Base-by-base conservation (phyloP, 1,140 invertebrate species). In the Aphelenchoides besseyi region DNA sequence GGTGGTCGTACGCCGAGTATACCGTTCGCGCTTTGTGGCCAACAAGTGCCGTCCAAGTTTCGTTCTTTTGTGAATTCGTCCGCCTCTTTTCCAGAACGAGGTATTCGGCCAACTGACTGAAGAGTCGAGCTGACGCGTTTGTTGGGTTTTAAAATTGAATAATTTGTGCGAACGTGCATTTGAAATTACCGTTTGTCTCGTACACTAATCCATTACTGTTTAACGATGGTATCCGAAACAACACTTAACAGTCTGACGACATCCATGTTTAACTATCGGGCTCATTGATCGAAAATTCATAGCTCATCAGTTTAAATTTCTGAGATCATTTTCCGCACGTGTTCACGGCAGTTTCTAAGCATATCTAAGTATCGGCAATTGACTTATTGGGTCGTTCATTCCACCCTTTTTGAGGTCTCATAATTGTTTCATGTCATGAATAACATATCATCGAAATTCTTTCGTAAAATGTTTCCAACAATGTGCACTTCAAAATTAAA, bases 141-240 rank as follows among this genome's bases (percentile, higher is more conserved):
- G 41, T 48, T 48, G 41, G 41, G 41, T 48, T 48, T 48, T 16
- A 48, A 48, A 48, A 48, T 48, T 48, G 41, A 48, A 48, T 48
- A 48, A 48, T 48, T 48, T 48, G 41, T 48, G 41, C 41, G 41
- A 48, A 48, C 41, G 41, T 48, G 41, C 41, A 48, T 48, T 48
- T 48, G 12, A 48, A 48, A 48, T 48, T 48, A 16, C 41, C 23
- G 41, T 23, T 48, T 48, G 12, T 48, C 41, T 48, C 23, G 41
- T 23, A 16, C 23, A 12, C 41, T 48, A 48, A 48, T 48, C 41
- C 41, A 48, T 48, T 48, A 48, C 41, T 48, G 12, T 48, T 48
- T 23, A 23, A 48, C 41, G n/a, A n/a, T n/a, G n/a, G n/a, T n/a
- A n/a, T n/a, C n/a, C n/a, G n/a, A n/a, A n/a, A n/a, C n/a, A n/a